Base-by-base conservation (phyloP, 37 sponge, comb jelly and placozoan species). In the Bolinopsis microptera region DNA sequence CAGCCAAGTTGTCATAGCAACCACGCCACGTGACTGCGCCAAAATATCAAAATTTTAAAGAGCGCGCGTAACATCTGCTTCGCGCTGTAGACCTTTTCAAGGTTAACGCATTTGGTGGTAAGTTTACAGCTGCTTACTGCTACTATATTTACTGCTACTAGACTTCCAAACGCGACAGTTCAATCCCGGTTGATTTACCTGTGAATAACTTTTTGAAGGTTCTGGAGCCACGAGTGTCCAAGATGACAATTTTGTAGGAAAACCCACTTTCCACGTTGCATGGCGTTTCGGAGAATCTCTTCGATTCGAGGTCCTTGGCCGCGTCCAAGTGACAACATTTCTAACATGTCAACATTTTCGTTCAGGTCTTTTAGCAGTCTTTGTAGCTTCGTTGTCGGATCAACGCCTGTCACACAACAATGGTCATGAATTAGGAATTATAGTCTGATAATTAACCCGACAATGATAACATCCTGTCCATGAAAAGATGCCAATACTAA, bases 171-270 rank as follows among this genome's bases (percentile, higher is more conserved):
- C 61, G 61, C 13, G 9, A 48, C 61, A 13, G 13, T n/a, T n/a
- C n/a, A n/a, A n/a, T n/a, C n/a, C n/a, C n/a, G n/a, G n/a, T n/a
- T n/a, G 68, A 18, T 18, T 31, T 69, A 93, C 93, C 76, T 72
- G 75, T 69, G 39, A 13, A 93, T 36, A 8, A 93, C 39, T 70
- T 39, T 36, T 39, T 72, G 93, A 0, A 95, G 82, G 16, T 92
- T 48, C 32, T 93, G 94, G 70, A 95, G 92, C 94, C 94, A 95
- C 27, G 94, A 94, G 16, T 75, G 38, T 32, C 94, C 95, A 28
- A 94, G 90, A 33, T 95, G 95, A 69, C 96, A 95, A 69, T 95
- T 95, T 39, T 95, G 95, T 13, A 95, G 83, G 92, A 95, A 94
- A 8, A 94, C 94, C 96, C 96, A 95, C 28, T 82, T 80, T 33